A percentile compares a stretch with the other conserved stretches of the same genome.
Evolutionary conservation across 2,888 invertebrate genomes (phyloP).

Genomic region (Apodemia zela): DNA sequence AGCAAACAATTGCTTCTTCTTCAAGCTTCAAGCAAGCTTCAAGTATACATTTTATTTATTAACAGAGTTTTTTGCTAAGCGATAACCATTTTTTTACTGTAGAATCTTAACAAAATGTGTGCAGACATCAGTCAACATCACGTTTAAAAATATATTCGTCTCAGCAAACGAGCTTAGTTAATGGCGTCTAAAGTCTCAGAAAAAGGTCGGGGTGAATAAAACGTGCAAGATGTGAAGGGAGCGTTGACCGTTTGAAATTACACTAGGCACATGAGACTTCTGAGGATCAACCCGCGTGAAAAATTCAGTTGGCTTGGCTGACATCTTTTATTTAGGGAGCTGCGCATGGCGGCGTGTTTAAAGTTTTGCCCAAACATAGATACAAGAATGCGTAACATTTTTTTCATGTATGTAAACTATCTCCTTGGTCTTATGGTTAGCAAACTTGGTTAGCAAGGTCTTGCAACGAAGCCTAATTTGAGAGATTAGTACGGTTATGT

Average conservation of each 20-base stretch:
- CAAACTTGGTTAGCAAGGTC: no score
- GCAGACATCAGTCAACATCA: conserved; percentile 5
- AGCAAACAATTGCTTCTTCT: no score
- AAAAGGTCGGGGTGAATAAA: conserved; percentile 21
- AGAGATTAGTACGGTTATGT: no score
- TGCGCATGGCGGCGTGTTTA: conserved; percentile 56
- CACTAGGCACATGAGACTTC: conserved; percentile 23
- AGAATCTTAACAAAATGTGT: background rate
- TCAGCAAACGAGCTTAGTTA: conserved; percentile 8
- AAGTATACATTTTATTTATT: no score
- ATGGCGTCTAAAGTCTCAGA: conserved; percentile 19
- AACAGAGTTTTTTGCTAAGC: no score
- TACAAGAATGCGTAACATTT: background rate
- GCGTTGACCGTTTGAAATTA: conserved; percentile 23
- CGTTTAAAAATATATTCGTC: conserved; percentile 14
- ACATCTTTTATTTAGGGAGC: conserved; percentile 62
- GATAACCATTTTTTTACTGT: no score
- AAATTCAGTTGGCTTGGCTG: conserved; percentile 56
- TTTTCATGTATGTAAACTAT: background rate
- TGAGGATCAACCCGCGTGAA: conserved; percentile 45
- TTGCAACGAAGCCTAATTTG: no score
- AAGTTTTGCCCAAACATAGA: background rate
- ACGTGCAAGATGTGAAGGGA: conserved; percentile 18
- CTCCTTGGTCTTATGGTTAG: background rate
- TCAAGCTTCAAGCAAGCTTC: no score